Base-by-base conservation (phyloP, 1,140 invertebrate species). In the Cylas formicarius region DNA sequence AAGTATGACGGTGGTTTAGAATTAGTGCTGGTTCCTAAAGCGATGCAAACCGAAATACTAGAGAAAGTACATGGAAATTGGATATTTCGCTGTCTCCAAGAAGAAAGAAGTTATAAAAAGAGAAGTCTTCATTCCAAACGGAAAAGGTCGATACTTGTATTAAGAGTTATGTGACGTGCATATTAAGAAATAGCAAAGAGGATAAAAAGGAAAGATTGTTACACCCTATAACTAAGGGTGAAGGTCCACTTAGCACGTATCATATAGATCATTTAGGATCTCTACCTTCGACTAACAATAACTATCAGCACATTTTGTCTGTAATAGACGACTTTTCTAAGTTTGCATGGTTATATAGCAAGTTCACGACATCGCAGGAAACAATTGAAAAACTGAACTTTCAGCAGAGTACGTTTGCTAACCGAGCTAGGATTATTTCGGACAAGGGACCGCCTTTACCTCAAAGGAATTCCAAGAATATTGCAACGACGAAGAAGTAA, bases 301-400 rank as follows among this genome's bases (percentile, higher is more conserved):
- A 51, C 4, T 70, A 72, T 39, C 58, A 62, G 20, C 53, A 69
- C 42, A 55, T 70, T 2, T 54, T 70, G 0, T 57, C 52, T 0
- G 43, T 71, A 1, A 48, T 68, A 2, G 63, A 69, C 45, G 57
- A 44, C 2, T 70, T 68, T 52, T 57, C 62, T 1, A 69, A 70
- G 32, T 70, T 67, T 51, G 44, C 50, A 1, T 66, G 60, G n/a
- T n/a, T n/a, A n/a, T n/a, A 61, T 40, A 50, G 63, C 2, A 67
- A 63, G 20, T 50, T 50, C 0, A 62, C 59, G 1, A 56, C 56
- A 2, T 41, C 57, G 0, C 39, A 46, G 31, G 58, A 65, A 42
- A 56, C 50, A 0, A 51, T 68, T 16, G 27, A 53, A 4, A 16
- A 21, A 7, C 32, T 50, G 14, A 26, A 26, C 19, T 21, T 32